phyloP scores from a whole-genome alignment of 2,113 vertebrate species.

The Bubo bubo region DNA sequence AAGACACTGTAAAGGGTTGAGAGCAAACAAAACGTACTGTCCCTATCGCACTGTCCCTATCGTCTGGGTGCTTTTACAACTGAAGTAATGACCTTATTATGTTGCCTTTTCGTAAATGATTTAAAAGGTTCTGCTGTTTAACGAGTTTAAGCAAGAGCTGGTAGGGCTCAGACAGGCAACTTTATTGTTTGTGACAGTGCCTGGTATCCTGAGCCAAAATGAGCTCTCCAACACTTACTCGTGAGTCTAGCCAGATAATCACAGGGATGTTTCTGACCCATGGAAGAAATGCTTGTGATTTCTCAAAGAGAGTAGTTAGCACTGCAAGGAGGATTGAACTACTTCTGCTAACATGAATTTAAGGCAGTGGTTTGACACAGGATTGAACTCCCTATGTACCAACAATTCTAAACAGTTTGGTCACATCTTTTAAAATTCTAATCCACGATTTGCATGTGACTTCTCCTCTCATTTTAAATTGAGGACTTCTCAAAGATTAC shows the following conservation, averaged over 20 bases:
- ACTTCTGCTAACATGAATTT: neutral
- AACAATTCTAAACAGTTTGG: neutral
- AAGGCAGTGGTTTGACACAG: neutral
- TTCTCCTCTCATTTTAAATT: neutral
- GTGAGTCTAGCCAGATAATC: constrained; percentile 3
- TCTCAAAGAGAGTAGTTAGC: neutral
- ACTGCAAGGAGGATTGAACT: neutral
- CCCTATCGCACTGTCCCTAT: neutral
- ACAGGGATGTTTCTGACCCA: neutral
- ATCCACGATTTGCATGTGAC: neutral
- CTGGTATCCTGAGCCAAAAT: neutral
- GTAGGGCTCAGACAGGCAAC: neutral
- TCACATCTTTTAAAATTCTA: neutral
- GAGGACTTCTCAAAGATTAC: neutral
- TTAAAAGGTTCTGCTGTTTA: constrained; percentile 12
- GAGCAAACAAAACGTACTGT: neutral
- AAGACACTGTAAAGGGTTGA: neutral
- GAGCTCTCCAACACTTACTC: neutral
- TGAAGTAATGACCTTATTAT: neutral
- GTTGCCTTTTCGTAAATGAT: neutral
- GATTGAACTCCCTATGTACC: neutral
- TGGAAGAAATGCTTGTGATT: neutral
- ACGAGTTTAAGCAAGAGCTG: neutral
- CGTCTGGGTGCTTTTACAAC: neutral
- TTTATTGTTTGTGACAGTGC: constrained; percentile 21